Evolutionary conservation across 1,140 invertebrate genomes (phyloP), one percentile per base, ranked within the genome.

Genomic region (Drosophila leontia): DNA sequence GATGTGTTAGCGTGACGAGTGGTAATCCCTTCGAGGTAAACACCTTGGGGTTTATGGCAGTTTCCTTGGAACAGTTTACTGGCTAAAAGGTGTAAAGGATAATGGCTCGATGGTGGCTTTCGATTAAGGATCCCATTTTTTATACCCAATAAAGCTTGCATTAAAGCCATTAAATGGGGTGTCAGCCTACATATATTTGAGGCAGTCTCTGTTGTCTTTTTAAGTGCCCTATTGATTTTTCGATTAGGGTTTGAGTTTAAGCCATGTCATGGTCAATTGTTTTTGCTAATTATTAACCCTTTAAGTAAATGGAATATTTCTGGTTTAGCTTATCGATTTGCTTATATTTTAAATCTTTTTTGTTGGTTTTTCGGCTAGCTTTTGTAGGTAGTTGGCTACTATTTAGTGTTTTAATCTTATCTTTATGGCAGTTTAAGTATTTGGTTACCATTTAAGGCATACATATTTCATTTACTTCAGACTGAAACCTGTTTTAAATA

Each of bases 1-100:
- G 60, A 57, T 76, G 74, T 53, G 74, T 19, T 76, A 35, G 74
- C 74, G 71, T 75, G 71, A 75, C 71, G 71, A 63, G n/a, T 19
- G 70, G 70, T 37, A 75, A 75, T 75, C 59, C 71, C 74, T 47
- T 62, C 58, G 51, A 72, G 69, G 69, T 15, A 42, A 70, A 50
- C 69, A 32, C 69, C 69, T 72, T 71, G 53, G 13, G 6, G 12
- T 47, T 71, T 59, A 70, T 34, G 68, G 53, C 44, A 41, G 19
- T 60, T 60, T 72, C 29, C 71, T 75, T 32, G 35, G 1, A 35
- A n/a, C 19, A 23, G 32, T 53, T 70, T 39, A 39, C 53, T 56
- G 34, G 35, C 19, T 55, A 23, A n/a, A n/a, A 8, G 17, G 68
- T 60, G 67, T 68, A 17, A 67, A 44, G 67, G 62, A 32, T 69